These are phyloP conservation scores for Rhodeus uyekii DNA, from an alignment of 2,797 vertebrate species.

Conservation along the genomic window DNA sequence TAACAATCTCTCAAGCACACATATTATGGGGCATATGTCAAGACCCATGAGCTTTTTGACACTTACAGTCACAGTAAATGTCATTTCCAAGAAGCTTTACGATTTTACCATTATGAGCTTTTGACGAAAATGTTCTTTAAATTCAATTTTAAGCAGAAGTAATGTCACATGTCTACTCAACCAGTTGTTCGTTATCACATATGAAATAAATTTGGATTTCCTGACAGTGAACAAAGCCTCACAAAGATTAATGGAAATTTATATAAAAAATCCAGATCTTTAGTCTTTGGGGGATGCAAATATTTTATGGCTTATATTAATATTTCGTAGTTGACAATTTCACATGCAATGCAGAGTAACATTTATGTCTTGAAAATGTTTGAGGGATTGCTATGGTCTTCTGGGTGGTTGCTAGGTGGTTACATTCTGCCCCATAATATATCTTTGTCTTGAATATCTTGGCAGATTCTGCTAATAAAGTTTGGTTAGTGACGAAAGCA, in stretches of 20 bases:
- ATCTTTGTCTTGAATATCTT: no score
- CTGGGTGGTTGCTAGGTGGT: not conserved
- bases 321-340: not conserved
- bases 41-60: slow-evolving; percentile 40
- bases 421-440: not conserved
- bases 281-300: not conserved
- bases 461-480: not conserved
- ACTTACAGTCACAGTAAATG: slow-evolving; percentile 30
- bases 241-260: not conserved
- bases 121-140: slow-evolving; percentile 11
- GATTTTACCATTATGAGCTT: slow-evolving; percentile 33
- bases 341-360: not conserved
- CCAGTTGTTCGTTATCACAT: not conserved
- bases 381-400: not conserved
- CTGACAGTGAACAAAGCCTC: not conserved
- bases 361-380: not conserved
- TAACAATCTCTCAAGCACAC: slow-evolving; percentile 24
- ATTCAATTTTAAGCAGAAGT: slow-evolving; percentile 6
- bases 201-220: not conserved
- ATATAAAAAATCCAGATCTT: not conserved
- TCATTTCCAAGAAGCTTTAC: slow-evolving; percentile 15
- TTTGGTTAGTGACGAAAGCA: not conserved
- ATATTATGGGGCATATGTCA: slow-evolving; percentile 51
- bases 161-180: not conserved
- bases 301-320: not conserved